Evolutionary conservation across 2,113 vertebrate species (phyloP).

Genomic region (Dolichallabes microphthalmus): DNA sequence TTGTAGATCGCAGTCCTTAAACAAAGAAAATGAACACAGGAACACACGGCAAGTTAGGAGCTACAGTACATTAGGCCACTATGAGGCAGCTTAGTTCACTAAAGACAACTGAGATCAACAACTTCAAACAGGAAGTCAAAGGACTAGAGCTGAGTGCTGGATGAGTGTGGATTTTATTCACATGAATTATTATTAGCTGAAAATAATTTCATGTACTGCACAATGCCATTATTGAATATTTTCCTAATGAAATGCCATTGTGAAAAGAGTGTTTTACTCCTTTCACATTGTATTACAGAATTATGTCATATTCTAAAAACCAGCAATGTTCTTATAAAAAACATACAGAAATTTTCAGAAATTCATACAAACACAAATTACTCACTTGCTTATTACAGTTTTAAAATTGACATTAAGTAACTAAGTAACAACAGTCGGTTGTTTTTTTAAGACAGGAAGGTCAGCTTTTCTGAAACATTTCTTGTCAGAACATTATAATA

Average conservation of each 20-base stretch:
- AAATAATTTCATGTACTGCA: neutral
- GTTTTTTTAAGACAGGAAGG: too few species aligned
- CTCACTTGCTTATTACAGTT: neutral
- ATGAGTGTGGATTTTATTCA: neutral
- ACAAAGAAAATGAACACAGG: neutral
- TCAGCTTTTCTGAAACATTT: too few species aligned
- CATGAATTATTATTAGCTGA: neutral
- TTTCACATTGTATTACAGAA: neutral
- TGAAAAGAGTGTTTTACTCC: neutral
- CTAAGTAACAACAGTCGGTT: too few species aligned
- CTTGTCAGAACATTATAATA: too few species aligned
- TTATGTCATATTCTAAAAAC: neutral
- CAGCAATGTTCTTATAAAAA: neutral
- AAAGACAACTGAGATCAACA: neutral
- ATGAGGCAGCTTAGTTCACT: neutral
- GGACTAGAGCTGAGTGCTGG: neutral
- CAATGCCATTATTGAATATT: neutral
- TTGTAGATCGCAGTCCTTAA: neutral
- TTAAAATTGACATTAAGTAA: too few species aligned
- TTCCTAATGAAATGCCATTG: neutral
- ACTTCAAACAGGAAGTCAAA: neutral
- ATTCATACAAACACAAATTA: neutral
- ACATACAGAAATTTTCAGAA: neutral
- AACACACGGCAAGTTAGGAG: neutral
- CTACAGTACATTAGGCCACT: neutral